These are phyloP conservation scores for Bombus breviceps DNA, from an alignment of 1,140 invertebrate genomes.

Conservation along the genomic window DNA sequence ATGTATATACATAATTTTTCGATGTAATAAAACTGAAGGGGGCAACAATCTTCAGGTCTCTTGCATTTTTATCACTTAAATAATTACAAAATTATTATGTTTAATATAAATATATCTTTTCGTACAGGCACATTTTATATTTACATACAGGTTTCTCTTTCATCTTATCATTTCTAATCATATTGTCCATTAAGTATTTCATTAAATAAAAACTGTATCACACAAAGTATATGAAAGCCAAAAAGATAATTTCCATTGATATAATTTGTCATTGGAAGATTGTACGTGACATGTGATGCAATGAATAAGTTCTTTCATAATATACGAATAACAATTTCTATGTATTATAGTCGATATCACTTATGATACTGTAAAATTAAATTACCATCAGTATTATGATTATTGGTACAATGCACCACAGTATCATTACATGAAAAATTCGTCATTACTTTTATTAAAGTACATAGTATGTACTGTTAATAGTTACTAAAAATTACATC, in stretches of 20 bases:
- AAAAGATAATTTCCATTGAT: conserved; percentile 22
- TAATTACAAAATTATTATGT: conserved; percentile 71
- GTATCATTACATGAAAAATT: conserved; percentile 22
- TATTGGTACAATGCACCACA: conserved; percentile 25
- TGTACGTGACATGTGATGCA: neutral
- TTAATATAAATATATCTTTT: conserved; percentile 69
- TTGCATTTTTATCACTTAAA: conserved; percentile 48
- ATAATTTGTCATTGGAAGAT: conserved; percentile 3
- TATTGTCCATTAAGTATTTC: conserved; percentile 57
- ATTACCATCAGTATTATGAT: conserved; percentile 5
- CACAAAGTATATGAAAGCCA: conserved; percentile 14
- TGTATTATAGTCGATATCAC: conserved; percentile 6
- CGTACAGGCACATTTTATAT: conserved; percentile 70
- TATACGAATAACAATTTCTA: conserved; percentile 27
- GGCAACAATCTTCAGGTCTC: conserved; percentile 62
- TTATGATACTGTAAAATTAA: neutral
- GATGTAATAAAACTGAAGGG: conserved; percentile 44
- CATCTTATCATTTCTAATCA: conserved; percentile 22
- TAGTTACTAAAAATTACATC: conserved; percentile 41
- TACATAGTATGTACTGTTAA: conserved; percentile 10
- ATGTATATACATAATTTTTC: conserved; percentile 44
- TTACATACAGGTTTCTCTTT: conserved; percentile 48
- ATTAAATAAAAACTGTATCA: conserved; percentile 29
- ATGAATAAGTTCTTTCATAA: neutral
- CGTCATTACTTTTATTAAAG: conserved; percentile 7